Percentiles rank a stretch among this genome's conserved stretches.
Evolutionary conservation across 2,797 vertebrate genomes (phyloP).

Genomic region (Acanthurus tractus): DNA sequence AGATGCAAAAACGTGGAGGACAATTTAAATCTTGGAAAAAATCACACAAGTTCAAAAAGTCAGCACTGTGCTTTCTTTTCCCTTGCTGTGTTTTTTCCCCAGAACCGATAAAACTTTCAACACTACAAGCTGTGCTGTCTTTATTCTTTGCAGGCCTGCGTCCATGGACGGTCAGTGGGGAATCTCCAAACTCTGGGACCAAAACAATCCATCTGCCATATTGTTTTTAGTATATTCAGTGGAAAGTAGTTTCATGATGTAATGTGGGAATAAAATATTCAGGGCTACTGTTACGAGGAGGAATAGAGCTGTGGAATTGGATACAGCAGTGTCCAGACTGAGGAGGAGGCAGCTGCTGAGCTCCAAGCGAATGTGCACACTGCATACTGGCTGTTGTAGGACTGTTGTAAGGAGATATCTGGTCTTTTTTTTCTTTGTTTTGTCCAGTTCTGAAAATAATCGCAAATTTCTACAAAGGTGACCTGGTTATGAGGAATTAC

Average conservation of each 20-base stretch:
- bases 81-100: too few relatives aligned
- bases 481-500: not conserved
- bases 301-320: not conserved
- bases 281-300: not conserved
- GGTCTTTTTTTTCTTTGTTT: not conserved
- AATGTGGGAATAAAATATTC: not conserved
- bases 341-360: not conserved
- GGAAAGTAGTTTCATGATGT: not conserved
- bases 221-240: not conserved
- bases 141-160: not conserved
- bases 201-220: not conserved
- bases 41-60: constrained; percentile 33
- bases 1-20: constrained; percentile 30
- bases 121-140: not conserved
- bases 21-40: constrained; percentile 16
- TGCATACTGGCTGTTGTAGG: not conserved
- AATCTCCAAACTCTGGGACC: not conserved
- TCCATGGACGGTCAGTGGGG: not conserved
- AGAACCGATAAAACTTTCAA: too few relatives aligned
- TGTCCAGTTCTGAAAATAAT: not conserved
- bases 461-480: not conserved
- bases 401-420: not conserved
- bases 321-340: too few relatives aligned
- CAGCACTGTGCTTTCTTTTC: constrained; percentile 4
- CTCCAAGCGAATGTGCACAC: not conserved